Percentiles rank a stretch among this genome's conserved stretches.
Evolutionary conservation across 2,797 vertebrate species (phyloP).

Genomic region (Rallus crepitans): DNA sequence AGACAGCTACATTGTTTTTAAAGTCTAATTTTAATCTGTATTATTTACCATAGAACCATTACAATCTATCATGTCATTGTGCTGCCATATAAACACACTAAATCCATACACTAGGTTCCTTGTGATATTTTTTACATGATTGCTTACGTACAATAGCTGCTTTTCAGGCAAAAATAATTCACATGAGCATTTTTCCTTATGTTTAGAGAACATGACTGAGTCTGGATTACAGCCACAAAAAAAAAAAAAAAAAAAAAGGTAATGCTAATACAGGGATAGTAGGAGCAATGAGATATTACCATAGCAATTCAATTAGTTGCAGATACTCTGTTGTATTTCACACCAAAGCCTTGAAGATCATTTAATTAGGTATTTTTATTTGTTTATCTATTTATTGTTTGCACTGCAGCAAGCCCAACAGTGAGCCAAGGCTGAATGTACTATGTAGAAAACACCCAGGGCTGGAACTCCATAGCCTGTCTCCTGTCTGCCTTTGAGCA

Average conservation of each 20-base stretch:
- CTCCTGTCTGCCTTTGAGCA: neutral
- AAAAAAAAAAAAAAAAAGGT: neutral
- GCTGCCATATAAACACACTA: neutral
- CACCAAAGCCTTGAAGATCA: neutral
- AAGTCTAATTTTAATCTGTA: constrained; percentile 23
- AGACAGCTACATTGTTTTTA: neutral
- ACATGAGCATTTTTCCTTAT: neutral
- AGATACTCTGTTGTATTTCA: neutral
- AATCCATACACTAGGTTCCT: neutral
- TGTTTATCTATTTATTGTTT: neutral
- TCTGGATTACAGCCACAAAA: neutral
- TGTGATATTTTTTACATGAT: neutral
- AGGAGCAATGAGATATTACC: neutral
- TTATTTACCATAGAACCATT: constrained; percentile 10
- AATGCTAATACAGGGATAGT: neutral
- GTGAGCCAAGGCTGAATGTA: neutral
- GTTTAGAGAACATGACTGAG: neutral
- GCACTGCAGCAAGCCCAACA: neutral
- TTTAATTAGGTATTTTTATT: neutral
- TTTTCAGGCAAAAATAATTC: neutral
- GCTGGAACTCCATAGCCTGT: neutral
- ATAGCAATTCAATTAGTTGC: neutral
- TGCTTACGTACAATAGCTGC: neutral
- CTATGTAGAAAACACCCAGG: neutral
- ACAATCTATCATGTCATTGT: neutral